Evolutionary conservation across 2,888 invertebrate genomes (phyloP), one percentile per base, ranked within the genome.

Genomic region (Melinaea menophilus): DNA sequence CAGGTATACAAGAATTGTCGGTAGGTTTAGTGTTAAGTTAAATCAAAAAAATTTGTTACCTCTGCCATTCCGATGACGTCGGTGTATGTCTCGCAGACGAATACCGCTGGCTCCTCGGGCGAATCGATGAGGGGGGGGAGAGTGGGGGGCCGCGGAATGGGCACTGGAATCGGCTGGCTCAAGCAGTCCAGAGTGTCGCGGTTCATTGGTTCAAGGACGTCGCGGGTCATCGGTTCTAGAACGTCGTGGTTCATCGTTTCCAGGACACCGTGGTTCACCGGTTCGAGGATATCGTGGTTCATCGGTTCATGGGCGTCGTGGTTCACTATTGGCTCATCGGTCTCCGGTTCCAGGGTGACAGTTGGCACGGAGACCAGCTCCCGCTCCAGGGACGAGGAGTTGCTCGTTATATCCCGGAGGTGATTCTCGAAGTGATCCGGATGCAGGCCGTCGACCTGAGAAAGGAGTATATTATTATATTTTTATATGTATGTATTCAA

Each of bases 311-410:
- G 57, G 34, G 31, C 41, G 13, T 48, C 48, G 12, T n/a, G n/a
- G 54, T 11, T n/a, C 37, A 31, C 2, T 41, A 54, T 54, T 11
- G 12, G 22, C n/a, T 55, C 54, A 11, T 56, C 41, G 34, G 58
- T 62, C 12, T 58, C 46, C 55, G 47, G 65, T 65, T 59, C 69
- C 69, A 12, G 58, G 58, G 59, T 58, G 46, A 58, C 46, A 31
- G 64, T 41, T 57, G 51, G 61, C 58, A 55, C 72, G 61, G 69
- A 71, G 48, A 73, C 77, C n/a, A 89, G 77, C 63, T 90, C 90
- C 0, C 90, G 80, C 67, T 90, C 90, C 7, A 90, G 73, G 0
- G 90, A 90, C 0, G 88, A 87, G 0, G 89, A 89, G 47, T 79
- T 86, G 71, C 79, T 86, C 79, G 67, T 83, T 76, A 2, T 78